Conservation (phyloP, 2,797 vertebrate species). For the Coreius guichenoti region DNA sequence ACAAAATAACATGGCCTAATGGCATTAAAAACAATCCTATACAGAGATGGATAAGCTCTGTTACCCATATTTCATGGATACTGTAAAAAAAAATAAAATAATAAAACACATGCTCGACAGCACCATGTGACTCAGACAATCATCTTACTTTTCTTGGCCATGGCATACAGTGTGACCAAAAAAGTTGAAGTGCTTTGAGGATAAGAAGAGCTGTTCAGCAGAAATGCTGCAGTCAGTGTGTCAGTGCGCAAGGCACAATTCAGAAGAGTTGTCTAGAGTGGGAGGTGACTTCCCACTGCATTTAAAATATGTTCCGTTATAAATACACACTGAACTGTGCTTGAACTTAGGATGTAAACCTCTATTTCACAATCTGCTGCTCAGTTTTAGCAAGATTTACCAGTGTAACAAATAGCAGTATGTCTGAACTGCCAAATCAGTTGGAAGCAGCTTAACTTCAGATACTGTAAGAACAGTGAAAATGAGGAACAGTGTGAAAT, state of each 20-base stretch:
- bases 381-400: neutral
- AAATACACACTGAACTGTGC: constrained; percentile 47
- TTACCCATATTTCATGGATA: neutral
- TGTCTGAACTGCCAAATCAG: neutral
- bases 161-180: constrained; percentile 12
- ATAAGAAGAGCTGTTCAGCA: constrained; percentile 15
- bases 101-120: neutral
- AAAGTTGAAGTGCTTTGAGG: constrained; percentile 26
- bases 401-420: neutral
- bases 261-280: constrained; percentile 33
- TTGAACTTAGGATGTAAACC: constrained; percentile 30
- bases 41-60: neutral
- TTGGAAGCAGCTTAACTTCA: neutral
- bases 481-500: neutral
- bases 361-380: constrained; percentile 19
- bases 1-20: neutral
- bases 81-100: neutral
- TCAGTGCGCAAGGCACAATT: constrained; percentile 46
- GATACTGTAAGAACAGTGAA: neutral
- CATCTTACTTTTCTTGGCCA: neutral
- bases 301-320: constrained; percentile 43
- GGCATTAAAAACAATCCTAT: neutral
- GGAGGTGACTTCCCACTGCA: constrained; percentile 26
- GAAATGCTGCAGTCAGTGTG: constrained; percentile 50
- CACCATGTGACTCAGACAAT: constrained; percentile 7